Base-by-base conservation (phyloP, 1,140 invertebrate genomes). In the Yoshiicerus persimilis region DNA sequence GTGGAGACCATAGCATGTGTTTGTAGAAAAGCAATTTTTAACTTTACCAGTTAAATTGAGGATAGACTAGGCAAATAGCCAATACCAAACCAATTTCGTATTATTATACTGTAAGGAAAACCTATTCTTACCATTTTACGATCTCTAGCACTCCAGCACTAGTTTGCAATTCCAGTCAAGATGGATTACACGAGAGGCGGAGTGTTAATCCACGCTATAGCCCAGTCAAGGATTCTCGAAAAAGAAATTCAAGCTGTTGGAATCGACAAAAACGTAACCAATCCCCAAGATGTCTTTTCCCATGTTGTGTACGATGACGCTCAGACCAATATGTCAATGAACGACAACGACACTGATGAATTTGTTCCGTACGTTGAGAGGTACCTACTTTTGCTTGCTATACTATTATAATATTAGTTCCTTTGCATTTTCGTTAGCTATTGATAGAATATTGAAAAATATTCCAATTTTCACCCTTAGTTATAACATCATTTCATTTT, bases 341-440 rank as follows among this genome's bases (percentile, higher is more conserved):
- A 66, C 25, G 86, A 66, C 20, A 36, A 41, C 25, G 85, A 86
- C 47, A 77, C 47, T 56, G 84, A 86, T 9, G 56, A 84, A 62
- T 84, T 96, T 91, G 95, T 94, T 1, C 96, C 96, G 0, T 97
- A 97, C 91, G 93, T 93, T 9, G 93, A 96, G 9, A 93, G 96
- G n/a, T n/a, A n/a, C n/a, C n/a, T n/a, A n/a, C n/a, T n/a, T n/a
- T n/a, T n/a, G n/a, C n/a, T n/a, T n/a, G n/a, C n/a, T n/a, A n/a
- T n/a, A n/a, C n/a, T n/a, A n/a, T n/a, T n/a, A n/a, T n/a, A n/a
- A n/a, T n/a, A n/a, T n/a, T n/a, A n/a, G n/a, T n/a, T n/a, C n/a
- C n/a, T n/a, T n/a, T n/a, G n/a, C n/a, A n/a, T n/a, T n/a, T n/a
- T n/a, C n/a, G n/a, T n/a, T n/a, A n/a, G n/a, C n/a, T n/a, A n/a